A percentile compares a stretch with the other conserved stretches of the same genome.
Evolutionary conservation across 2,888 invertebrate species (phyloP).

Genomic region (Harpalus rubripes): DNA sequence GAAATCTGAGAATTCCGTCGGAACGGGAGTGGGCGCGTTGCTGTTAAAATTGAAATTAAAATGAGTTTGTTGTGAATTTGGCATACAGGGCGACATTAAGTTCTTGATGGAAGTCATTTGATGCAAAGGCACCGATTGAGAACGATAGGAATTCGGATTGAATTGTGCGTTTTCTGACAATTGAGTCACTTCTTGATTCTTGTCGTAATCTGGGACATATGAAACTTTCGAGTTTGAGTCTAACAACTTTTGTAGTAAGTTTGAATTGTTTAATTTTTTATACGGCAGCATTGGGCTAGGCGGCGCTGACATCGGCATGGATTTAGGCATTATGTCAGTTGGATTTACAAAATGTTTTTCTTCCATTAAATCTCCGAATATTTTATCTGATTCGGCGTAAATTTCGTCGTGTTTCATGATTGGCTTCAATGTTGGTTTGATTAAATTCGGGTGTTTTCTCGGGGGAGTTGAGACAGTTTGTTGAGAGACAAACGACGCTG

Average conservation of each 20-base stretch:
- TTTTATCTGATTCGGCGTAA: constrained; percentile 71
- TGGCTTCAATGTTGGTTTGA: constrained; percentile 56
- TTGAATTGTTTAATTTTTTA: constrained; percentile 74
- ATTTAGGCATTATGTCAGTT: constrained; percentile 63
- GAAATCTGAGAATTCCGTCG: constrained; percentile 86
- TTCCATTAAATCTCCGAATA: constrained; percentile 65
- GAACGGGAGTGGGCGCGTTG: constrained; percentile 84
- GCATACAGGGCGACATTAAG: constrained; percentile 73
- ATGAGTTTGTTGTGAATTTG: constrained; percentile 68
- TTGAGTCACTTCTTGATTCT: constrained; percentile 68
- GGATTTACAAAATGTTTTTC: constrained; percentile 67
- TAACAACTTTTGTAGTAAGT: constrained; percentile 77
- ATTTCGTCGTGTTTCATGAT: constrained; percentile 74
- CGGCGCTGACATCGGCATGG: constrained; percentile 83
- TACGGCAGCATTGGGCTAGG: constrained; percentile 82
- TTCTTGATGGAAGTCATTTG: constrained; percentile 77
- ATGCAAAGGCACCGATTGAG: constrained; percentile 89
- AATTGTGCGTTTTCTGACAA: not conserved
- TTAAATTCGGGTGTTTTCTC: constrained; percentile 57
- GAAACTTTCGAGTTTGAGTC: constrained; percentile 78
- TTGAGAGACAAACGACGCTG: constrained; percentile 71
- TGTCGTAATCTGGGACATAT: constrained; percentile 78
- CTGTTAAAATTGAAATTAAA: constrained; percentile 74
- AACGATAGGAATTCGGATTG: constrained; percentile 77
- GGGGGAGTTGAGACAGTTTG: constrained; percentile 62